Base-by-base conservation (phyloP, 2,797 vertebrate species). In the Syngnathus acus region DNA sequence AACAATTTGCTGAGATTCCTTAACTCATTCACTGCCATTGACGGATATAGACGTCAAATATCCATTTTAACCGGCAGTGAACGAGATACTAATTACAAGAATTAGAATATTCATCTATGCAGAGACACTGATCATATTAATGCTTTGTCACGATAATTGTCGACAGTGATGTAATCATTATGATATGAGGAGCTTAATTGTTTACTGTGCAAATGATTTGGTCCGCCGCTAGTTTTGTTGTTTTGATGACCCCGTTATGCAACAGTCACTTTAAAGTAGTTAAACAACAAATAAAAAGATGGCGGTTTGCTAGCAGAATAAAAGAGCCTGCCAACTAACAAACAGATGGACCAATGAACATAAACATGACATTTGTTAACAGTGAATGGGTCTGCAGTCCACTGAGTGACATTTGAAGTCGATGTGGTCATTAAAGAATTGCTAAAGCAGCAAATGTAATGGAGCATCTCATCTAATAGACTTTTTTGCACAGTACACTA, bases 321-420 rank as follows among this genome's bases (percentile, higher is more conserved):
- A 16, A 37, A 19, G 16, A 37, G 26, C 32, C 16, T 37, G 54
- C 54, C 26, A 57, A 57, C 13, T 16, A 32, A 58, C 55, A 37
- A 58, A 58, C 55, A 58, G 55, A 58, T 58, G 55, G 55, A 58
- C 32, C 37, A 57, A 21, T 53, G n/a, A 21, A 53, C n/a, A 21
- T 53, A 53, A 53, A 32, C 13, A 57, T 37, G 5, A 57, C 13
- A 38, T 17, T 58, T 32, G 32, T 21, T 58, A 37, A 37, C 54
- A 58, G 38, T 58, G 16, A 58, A 58, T 14, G 1, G 14, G 32
- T 19, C 14, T 16, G 14, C 54, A 58, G 26, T 38, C 55, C 55
- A 37, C 14, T 58, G 55, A 58, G 32, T 58, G 55, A 58, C 26
- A 58, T 58, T 58, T 58, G 7, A 37, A 16, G 37, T 38, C 32